Conservation (phyloP, 2,113 vertebrate genomes). For the Catharus bicknelli region DNA sequence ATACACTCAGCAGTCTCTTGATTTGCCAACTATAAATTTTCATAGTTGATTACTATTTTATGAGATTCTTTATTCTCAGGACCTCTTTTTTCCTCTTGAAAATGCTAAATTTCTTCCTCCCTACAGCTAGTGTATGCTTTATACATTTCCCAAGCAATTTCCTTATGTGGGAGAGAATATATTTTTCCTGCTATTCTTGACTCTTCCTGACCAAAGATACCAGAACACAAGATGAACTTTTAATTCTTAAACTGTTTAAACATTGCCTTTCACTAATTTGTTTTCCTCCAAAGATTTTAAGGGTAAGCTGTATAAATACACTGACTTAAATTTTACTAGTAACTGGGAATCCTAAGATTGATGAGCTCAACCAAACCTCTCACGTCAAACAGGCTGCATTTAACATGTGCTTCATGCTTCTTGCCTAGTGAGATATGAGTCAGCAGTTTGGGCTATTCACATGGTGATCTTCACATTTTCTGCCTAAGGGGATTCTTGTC, state of each 20-base stretch:
- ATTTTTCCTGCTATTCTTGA: slow-evolving; percentile 1
- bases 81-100: slow-evolving; percentile 39
- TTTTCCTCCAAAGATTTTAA: neutral
- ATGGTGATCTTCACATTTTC: neutral
- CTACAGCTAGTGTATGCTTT: neutral
- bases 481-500: neutral
- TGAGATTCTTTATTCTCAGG: slow-evolving; percentile 47
- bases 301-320: neutral
- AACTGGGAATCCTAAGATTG: neutral
- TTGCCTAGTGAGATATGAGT: neutral
- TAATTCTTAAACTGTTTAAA: neutral
- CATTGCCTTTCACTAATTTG: neutral
- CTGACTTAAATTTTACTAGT: neutral
- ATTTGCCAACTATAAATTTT: slow-evolving; percentile 64
- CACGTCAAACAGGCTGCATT: neutral
- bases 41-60: slow-evolving; percentile 61
- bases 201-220: neutral
- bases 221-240: neutral
- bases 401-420: neutral
- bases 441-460: neutral
- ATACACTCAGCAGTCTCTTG: slow-evolving; percentile 36
- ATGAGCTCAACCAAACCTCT: neutral
- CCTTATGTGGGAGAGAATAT: neutral
- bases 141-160: slow-evolving; percentile 16
- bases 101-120: slow-evolving; percentile 43